phyloP scores from a whole-genome alignment of 2,113 vertebrate species.

The Chiloscyllium plagiosum region DNA sequence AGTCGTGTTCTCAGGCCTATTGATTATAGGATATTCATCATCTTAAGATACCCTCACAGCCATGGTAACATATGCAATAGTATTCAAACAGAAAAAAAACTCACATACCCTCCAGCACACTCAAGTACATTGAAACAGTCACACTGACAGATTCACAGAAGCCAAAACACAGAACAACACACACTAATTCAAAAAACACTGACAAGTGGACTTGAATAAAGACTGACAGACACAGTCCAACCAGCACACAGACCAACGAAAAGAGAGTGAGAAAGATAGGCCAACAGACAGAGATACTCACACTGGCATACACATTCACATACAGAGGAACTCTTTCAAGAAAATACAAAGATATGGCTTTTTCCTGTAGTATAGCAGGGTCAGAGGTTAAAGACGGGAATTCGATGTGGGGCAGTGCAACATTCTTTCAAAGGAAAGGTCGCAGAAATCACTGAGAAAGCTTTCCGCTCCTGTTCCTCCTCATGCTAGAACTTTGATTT shows the following conservation, averaged over 20 bases:
- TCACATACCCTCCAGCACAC: neutral
- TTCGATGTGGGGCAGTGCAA: conserved; percentile 21
- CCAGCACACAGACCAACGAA: no score
- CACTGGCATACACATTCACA: neutral
- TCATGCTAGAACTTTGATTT: neutral
- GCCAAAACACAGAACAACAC: neutral
- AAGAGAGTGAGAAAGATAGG: neutral
- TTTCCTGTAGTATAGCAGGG: conserved; percentile 28
- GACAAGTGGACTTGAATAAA: neutral
- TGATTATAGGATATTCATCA: neutral
- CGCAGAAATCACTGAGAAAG: conserved; percentile 29
- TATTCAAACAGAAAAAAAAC: neutral
- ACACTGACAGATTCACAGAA: neutral
- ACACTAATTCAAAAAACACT: neutral
- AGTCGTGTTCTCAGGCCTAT: neutral
- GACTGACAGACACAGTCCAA: neutral
- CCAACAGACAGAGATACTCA: neutral
- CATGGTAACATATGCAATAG: neutral
- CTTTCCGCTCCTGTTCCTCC: conserved; percentile 20
- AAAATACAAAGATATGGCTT: conserved; percentile 23
- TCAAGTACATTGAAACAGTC: neutral
- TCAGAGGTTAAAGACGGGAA: conserved; percentile 33
- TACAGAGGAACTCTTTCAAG: conserved; percentile 31
- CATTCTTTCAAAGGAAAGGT: conserved; percentile 34
- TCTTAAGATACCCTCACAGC: neutral